Evolutionary conservation across 2,888 invertebrate species (phyloP).

Genomic region (Xestobium rufovillosum): DNA sequence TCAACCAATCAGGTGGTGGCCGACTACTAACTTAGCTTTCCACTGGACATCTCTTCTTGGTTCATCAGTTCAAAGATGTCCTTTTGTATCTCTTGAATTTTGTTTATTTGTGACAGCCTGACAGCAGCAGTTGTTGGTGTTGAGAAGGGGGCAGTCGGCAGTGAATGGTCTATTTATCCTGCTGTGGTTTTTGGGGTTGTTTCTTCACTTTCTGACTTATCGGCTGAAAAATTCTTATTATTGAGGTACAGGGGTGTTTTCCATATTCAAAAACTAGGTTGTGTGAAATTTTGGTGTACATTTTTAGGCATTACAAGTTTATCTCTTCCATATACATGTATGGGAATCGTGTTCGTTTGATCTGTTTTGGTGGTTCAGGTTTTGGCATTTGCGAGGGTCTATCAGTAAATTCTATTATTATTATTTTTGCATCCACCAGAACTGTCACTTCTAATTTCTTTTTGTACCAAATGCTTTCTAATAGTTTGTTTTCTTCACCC

Average conservation of each 20-base stretch:
- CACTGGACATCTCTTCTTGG: slow-evolving; percentile 66
- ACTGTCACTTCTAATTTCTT: too few relatives aligned
- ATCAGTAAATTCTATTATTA: too few relatives aligned
- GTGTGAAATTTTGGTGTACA: slow-evolving; percentile 21
- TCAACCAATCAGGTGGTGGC: too few relatives aligned
- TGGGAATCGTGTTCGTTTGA: slow-evolving; percentile 75
- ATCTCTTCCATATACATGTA: slow-evolving; percentile 79
- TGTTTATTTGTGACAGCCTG: slow-evolving; percentile 61
- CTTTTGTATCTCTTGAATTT: slow-evolving; percentile 71
- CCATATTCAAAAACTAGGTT: slow-evolving; percentile 43
- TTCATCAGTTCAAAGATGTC: slow-evolving; percentile 73
- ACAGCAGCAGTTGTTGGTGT: slow-evolving; percentile 41
- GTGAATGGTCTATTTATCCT: slow-evolving; percentile 40
- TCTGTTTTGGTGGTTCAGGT: slow-evolving; percentile 32
- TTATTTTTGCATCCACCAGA: too few relatives aligned
- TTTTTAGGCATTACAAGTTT: slow-evolving; percentile 66
- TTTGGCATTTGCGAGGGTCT: slow-evolving; percentile 23
- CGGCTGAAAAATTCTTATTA: slow-evolving; percentile 23
- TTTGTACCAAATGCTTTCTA: too few relatives aligned
- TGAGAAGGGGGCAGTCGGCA: slow-evolving; percentile 44
- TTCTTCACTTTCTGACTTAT: slow-evolving; percentile 29
- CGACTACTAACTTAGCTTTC: too few relatives aligned
- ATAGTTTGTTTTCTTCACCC: too few relatives aligned
- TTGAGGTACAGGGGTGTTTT: slow-evolving; percentile 37
- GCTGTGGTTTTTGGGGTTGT: slow-evolving; percentile 30